phyloP scores from a whole-genome alignment of 2,113 vertebrate genomes.

The Plectropomus leopardus region DNA sequence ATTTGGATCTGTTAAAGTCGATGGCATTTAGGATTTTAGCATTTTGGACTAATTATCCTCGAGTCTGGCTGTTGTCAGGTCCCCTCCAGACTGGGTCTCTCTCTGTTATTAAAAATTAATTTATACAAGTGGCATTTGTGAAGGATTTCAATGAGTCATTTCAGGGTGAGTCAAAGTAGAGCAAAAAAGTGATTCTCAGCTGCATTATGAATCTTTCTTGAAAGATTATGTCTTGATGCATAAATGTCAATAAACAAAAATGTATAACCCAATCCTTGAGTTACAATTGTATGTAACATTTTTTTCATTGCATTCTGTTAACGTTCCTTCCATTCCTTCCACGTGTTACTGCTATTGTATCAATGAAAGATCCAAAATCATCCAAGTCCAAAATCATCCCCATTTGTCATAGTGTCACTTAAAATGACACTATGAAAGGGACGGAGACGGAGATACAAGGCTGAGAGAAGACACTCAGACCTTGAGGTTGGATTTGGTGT shows the following conservation, averaged over 20 bases:
- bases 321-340: too few relatives aligned
- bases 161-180: background rate
- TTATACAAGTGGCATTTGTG: background rate
- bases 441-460: background rate
- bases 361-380: too few relatives aligned
- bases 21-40: background rate
- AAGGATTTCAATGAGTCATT: background rate
- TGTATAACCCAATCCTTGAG: too few relatives aligned
- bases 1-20: slow-evolving; percentile 14
- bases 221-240: too few relatives aligned
- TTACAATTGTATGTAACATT: too few relatives aligned
- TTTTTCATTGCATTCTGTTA: too few relatives aligned
- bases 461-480: slow-evolving; percentile 2
- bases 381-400: background rate
- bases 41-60: slow-evolving; percentile 15
- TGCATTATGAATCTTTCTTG: too few relatives aligned
- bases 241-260: too few relatives aligned
- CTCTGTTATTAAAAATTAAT: background rate
- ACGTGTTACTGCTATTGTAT: too few relatives aligned
- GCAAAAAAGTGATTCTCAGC: too few relatives aligned
- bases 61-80: background rate
- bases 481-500: slow-evolving; percentile 26
- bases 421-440: slow-evolving; percentile 11
- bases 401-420: background rate
- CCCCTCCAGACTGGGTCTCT: background rate